Percentiles rank a stretch among this genome's conserved stretches.
Evolutionary conservation across 2,113 vertebrate genomes (phyloP).

Genomic region (Tragelaphus buxtoni): DNA sequence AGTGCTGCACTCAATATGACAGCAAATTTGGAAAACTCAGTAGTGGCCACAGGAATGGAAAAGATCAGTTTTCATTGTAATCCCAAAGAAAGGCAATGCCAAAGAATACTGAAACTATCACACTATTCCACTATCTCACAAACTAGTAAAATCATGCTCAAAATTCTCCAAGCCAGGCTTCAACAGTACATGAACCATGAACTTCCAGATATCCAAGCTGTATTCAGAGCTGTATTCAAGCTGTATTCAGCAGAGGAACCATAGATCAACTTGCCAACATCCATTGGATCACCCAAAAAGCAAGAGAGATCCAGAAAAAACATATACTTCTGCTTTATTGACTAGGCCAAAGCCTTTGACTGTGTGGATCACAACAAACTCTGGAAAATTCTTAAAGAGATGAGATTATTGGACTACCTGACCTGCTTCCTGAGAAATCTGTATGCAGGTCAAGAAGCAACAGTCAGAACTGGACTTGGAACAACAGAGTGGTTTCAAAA

Average conservation of each 20-base stretch:
- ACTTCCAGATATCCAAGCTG: background rate
- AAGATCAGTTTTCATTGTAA: background rate
- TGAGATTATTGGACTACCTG: background rate
- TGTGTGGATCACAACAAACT: background rate
- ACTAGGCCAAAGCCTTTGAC: background rate
- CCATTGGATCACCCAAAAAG: background rate
- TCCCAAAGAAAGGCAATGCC: background rate
- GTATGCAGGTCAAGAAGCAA: background rate
- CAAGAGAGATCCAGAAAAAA: background rate
- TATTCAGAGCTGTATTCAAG: background rate
- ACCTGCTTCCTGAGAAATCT: background rate
- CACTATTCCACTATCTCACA: background rate
- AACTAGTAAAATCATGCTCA: background rate
- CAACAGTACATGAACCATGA: background rate
- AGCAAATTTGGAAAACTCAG: background rate
- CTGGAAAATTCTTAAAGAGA: background rate
- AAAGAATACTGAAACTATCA: background rate
- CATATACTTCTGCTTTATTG: background rate
- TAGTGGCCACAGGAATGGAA: background rate
- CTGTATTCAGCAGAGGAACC: background rate
- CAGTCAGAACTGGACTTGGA: background rate
- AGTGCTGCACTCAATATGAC: background rate
- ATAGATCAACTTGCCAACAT: background rate
- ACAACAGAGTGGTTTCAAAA: background rate
- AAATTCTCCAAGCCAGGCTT: background rate